A percentile compares a stretch with the other conserved stretches of the same genome.
Evolutionary conservation across 2,888 invertebrate species (phyloP).

Genomic region (Pachycephus smyrnensis): DNA sequence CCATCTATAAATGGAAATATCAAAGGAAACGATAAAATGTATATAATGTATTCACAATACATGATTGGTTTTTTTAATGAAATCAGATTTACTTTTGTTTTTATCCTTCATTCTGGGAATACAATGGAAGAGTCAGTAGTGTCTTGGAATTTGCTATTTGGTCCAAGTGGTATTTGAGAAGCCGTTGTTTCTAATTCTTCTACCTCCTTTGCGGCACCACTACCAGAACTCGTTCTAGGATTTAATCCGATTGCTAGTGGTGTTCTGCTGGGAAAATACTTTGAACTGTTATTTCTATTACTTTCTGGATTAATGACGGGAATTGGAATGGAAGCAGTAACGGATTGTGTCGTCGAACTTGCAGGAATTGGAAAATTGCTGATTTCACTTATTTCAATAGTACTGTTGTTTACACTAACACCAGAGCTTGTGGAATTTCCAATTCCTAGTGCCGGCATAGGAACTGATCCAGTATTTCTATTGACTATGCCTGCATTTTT

Average conservation of each 20-base stretch:
- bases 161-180: conserved; percentile 5
- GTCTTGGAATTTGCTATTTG: conserved; percentile 16
- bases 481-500: conserved; percentile 10
- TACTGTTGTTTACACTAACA: no score
- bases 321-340: no score
- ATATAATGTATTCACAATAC: conserved; percentile 10
- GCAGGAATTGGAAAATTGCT: no score
- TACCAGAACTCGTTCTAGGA: not conserved
- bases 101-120: conserved; percentile 20
- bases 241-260: conserved; percentile 29
- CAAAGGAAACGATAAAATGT: conserved; percentile 79
- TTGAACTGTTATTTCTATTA: conserved; percentile 18
- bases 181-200: conserved; percentile 12
- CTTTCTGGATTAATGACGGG: conserved; percentile 9
- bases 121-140: conserved; percentile 10
- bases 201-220: not conserved
- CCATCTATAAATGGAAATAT: conserved; percentile 84
- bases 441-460: conserved; percentile 5
- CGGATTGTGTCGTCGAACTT: no score
- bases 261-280: conserved; percentile 32
- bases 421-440: no score
- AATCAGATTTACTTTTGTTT: conserved; percentile 17
- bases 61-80: conserved; percentile 4
- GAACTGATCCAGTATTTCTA: conserved; percentile 13
- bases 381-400: no score